phyloP scores from a whole-genome alignment of 2,888 invertebrate species.

The Neoscelio sp. region DNA sequence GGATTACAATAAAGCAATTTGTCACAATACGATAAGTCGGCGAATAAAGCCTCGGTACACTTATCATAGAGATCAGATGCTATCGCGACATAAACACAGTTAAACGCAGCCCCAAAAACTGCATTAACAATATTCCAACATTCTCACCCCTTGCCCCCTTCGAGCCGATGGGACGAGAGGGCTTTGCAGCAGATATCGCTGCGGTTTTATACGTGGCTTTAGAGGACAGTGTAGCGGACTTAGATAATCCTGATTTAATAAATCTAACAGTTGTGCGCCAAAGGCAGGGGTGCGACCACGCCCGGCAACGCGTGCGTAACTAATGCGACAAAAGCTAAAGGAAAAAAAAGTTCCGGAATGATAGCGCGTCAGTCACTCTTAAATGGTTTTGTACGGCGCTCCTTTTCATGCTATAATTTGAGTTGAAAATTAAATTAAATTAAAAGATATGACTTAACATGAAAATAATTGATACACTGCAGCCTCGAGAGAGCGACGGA shows the following conservation, averaged over 20 bases:
- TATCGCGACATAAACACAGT: slow-evolving; percentile 66
- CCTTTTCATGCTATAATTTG: background rate
- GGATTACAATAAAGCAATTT: slow-evolving; percentile 55
- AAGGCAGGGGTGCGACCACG: slow-evolving; percentile 65
- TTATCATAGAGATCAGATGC: slow-evolving; percentile 76
- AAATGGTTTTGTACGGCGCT: slow-evolving; percentile 8
- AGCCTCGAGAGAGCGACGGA: too few species aligned
- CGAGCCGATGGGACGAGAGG: slow-evolving; percentile 58
- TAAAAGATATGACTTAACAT: too few species aligned
- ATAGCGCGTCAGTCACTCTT: slow-evolving; percentile 54
- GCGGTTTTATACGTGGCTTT: slow-evolving; percentile 81
- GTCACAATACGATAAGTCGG: slow-evolving; percentile 62
- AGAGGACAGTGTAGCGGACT: slow-evolving; percentile 81
- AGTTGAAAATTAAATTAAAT: too few species aligned
- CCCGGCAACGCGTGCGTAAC: slow-evolving; percentile 81
- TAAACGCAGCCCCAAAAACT: slow-evolving; percentile 57
- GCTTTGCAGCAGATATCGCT: slow-evolving; percentile 76
- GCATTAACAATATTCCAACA: slow-evolving; percentile 66
- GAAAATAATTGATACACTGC: too few species aligned
- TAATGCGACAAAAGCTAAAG: slow-evolving; percentile 78
- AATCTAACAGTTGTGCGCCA: slow-evolving; percentile 82
- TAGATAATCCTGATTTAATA: slow-evolving; percentile 83
- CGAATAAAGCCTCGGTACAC: slow-evolving; percentile 66
- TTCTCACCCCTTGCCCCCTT: slow-evolving; percentile 25
- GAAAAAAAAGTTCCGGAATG: slow-evolving; percentile 43